Conservation (phyloP, 1,140 invertebrate genomes). For the Drosophila melanica region DNA sequence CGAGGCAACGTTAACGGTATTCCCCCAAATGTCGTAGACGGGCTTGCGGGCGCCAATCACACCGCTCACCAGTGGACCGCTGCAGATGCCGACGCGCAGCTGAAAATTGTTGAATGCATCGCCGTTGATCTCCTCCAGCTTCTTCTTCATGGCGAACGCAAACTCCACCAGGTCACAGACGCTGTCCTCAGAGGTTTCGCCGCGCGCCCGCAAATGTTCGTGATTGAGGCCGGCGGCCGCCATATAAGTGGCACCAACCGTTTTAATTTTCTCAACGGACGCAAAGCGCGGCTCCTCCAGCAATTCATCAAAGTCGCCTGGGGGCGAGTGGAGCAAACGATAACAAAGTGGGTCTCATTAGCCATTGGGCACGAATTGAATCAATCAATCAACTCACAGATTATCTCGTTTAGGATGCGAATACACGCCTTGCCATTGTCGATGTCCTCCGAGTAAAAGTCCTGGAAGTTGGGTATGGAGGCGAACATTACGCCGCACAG, state of each 20-base stretch:
- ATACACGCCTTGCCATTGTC: slow-evolving; percentile 99
- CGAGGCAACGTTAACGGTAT: slow-evolving; percentile 97
- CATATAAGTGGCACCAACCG: slow-evolving; percentile 98
- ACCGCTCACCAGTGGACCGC: slow-evolving; percentile 97
- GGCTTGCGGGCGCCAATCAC: slow-evolving; percentile 99
- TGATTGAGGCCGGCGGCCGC: slow-evolving; percentile 98
- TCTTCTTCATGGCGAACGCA: slow-evolving; percentile 95
- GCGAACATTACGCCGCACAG: slow-evolving; percentile 99
- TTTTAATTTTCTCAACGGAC: slow-evolving; percentile 99
- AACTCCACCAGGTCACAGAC: slow-evolving; percentile 96
- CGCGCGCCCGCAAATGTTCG: slow-evolving; percentile 86
- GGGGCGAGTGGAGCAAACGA: no score
- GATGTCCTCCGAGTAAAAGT: slow-evolving; percentile 99
- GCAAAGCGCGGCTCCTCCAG: slow-evolving; percentile 95
- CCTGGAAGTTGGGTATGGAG: slow-evolving; percentile 98
- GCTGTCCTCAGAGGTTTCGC: slow-evolving; percentile 88
- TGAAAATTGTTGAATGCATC: slow-evolving; percentile 99
- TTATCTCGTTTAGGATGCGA: slow-evolving; percentile 98
- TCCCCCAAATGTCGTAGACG: slow-evolving; percentile 99
- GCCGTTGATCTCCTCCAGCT: slow-evolving; percentile 95
- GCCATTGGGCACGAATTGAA: neutral
- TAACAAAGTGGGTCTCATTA: slow-evolving; percentile 35
- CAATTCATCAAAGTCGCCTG: slow-evolving; percentile 94
- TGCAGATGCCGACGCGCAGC: slow-evolving; percentile 96
- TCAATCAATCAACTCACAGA: slow-evolving; percentile 85